phyloP scores from a whole-genome alignment of 2,888 invertebrate species.

The Alviniconcha strummeri region DNA sequence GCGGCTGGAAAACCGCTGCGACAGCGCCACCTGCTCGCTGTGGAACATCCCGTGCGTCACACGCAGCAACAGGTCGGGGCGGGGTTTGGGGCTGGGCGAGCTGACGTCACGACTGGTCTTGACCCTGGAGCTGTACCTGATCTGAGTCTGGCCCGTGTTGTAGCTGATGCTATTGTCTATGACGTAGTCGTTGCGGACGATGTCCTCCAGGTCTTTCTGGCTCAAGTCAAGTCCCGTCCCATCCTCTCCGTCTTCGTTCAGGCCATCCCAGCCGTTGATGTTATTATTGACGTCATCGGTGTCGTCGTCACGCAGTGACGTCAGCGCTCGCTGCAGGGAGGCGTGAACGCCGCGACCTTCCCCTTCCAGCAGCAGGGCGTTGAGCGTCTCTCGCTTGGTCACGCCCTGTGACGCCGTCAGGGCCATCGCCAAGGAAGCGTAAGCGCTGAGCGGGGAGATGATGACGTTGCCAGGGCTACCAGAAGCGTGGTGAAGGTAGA shows the following conservation, averaged over 20 bases:
- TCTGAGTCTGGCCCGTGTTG: conserved; percentile 20
- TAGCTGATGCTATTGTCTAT: conserved; percentile 30
- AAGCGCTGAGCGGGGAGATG: conserved; percentile 24
- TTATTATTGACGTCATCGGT: neutral
- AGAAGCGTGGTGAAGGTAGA: conserved; percentile 17
- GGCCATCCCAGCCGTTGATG: neutral
- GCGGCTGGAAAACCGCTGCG: conserved; percentile 26
- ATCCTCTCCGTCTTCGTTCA: neutral
- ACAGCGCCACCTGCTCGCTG: conserved; percentile 28
- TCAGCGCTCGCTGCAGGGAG: conserved; percentile 16
- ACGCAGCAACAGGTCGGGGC: neutral
- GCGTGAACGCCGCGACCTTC: conserved; percentile 23
- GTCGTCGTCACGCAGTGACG: conserved; percentile 19
- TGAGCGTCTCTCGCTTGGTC: conserved; percentile 18
- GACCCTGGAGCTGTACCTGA: conserved; percentile 20
- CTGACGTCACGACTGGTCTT: neutral
- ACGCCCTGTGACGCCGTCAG: conserved; percentile 16
- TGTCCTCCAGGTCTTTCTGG: conserved; percentile 21
- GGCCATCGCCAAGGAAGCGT: conserved; percentile 28
- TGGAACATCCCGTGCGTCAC: conserved; percentile 28
- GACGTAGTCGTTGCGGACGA: conserved; percentile 27
- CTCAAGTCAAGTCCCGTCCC: neutral
- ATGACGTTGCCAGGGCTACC: conserved; percentile 16
- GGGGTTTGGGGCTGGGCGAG: neutral
- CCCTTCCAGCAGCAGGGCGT: neutral